Evolutionary conservation across 2,888 invertebrate species (phyloP).

Genomic region (Asteroscopus sphinx): DNA sequence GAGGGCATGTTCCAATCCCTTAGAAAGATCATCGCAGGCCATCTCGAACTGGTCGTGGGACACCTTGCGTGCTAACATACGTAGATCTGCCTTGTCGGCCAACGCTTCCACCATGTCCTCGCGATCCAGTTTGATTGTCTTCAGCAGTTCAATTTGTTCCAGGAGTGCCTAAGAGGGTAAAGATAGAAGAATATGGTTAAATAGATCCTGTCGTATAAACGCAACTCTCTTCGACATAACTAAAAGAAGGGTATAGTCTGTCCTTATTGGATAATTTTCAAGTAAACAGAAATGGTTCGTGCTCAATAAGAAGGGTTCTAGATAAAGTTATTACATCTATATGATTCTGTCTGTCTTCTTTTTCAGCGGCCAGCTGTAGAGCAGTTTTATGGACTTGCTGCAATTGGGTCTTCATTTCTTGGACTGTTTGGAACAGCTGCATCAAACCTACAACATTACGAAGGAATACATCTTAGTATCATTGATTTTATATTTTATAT

Average conservation of each 20-base stretch:
- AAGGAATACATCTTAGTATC: not conserved
- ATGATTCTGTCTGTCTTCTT: slow-evolving; percentile 86
- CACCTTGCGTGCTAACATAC: slow-evolving; percentile 92
- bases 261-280: too few relatives aligned
- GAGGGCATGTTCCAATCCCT: slow-evolving; percentile 91
- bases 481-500: too few relatives aligned
- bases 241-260: too few relatives aligned
- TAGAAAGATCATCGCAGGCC: slow-evolving; percentile 91
- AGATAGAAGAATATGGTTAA: too few relatives aligned
- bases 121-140: slow-evolving; percentile 92
- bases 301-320: too few relatives aligned
- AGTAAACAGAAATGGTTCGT: too few relatives aligned
- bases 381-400: slow-evolving; percentile 80
- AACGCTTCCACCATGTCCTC: slow-evolving; percentile 93
- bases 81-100: slow-evolving; percentile 93
- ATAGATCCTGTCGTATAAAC: too few relatives aligned
- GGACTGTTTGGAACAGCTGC: slow-evolving; percentile 80
- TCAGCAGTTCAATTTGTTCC: slow-evolving; percentile 92
- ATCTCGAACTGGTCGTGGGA: slow-evolving; percentile 93
- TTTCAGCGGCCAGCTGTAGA: slow-evolving; percentile 87
- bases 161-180: slow-evolving; percentile 83
- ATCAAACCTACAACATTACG: slow-evolving; percentile 69
- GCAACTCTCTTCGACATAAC: too few relatives aligned
- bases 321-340: too few relatives aligned
- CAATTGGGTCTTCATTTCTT: slow-evolving; percentile 80